These are phyloP conservation scores for Seladonia tumulorum DNA, from an alignment of 2,888 invertebrate species.

Conservation along the genomic window DNA sequence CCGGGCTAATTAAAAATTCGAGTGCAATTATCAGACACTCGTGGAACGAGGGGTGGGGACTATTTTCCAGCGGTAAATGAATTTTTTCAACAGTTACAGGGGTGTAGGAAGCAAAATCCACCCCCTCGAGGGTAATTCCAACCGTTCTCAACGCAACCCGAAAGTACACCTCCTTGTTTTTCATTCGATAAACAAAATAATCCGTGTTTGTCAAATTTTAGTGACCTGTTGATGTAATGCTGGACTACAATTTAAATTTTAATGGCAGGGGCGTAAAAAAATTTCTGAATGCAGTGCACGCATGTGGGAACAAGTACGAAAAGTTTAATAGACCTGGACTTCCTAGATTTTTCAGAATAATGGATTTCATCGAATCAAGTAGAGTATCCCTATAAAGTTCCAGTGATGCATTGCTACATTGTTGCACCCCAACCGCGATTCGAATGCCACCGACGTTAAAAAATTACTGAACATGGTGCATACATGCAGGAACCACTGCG, in stretches of 20 bases:
- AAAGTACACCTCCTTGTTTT: not conserved
- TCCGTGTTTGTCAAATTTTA: not conserved
- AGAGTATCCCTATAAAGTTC: too few relatives aligned
- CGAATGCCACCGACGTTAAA: not conserved
- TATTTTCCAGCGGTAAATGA: conserved; percentile 1
- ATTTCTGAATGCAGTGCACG: not conserved
- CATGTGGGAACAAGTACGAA: not conserved
- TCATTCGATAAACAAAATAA: not conserved
- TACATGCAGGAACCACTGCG: not conserved
- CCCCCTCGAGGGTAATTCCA: not conserved
- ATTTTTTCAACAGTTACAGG: not conserved
- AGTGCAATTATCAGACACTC: conserved; percentile 24
- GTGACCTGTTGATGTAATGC: not conserved
- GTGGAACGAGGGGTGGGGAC: not conserved
- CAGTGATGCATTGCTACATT: too few relatives aligned
- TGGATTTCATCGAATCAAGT: too few relatives aligned
- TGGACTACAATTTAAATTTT: not conserved
- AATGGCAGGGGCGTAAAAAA: not conserved
- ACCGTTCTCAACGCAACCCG: not conserved
- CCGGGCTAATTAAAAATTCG: conserved; percentile 44
- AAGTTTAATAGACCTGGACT: not conserved
- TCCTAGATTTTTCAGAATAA: not conserved
- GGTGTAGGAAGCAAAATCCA: not conserved
- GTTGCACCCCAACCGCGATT: not conserved
- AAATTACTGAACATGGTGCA: not conserved